These are phyloP conservation scores for Ctenicera cuprea DNA, from an alignment of 2,888 invertebrate species.

Conservation along the genomic window DNA sequence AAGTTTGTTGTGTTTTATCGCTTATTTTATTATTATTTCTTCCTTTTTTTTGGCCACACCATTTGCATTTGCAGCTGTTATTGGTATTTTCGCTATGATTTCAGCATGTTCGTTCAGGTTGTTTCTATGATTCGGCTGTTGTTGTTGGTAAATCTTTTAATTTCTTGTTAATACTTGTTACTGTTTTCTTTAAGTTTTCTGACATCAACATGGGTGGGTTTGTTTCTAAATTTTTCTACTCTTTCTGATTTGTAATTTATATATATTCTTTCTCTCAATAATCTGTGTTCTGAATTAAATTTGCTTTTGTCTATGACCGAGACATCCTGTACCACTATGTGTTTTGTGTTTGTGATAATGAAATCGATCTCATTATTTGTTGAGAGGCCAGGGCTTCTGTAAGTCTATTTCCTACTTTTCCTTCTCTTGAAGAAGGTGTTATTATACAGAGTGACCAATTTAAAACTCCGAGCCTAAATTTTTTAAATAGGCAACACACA, in stretches of 20 bases:
- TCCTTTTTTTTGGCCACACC: neutral
- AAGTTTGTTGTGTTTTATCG: neutral
- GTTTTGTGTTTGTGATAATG: neutral
- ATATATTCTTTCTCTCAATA: neutral
- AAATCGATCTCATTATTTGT: neutral
- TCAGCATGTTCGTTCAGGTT: slow-evolving; percentile 4
- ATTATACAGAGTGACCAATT: no score
- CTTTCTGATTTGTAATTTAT: neutral
- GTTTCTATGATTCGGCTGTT: neutral
- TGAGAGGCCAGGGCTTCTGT: neutral
- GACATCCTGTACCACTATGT: slow-evolving; percentile 7
- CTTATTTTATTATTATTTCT: neutral
- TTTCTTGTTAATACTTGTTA: no score
- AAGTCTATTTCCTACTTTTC: neutral
- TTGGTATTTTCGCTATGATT: neutral
- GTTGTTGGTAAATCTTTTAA: slow-evolving; percentile 2
- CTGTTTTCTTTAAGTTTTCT: neutral
- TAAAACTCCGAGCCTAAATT: no score
- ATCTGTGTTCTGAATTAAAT: neutral
- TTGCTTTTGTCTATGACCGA: neutral
- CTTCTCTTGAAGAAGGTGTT: no score
- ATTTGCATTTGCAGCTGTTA: slow-evolving; percentile 1
- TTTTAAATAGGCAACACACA: no score
- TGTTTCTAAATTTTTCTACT: neutral
- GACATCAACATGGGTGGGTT: neutral